Conservation (phyloP, 2,888 invertebrate genomes). For the Eilema depressum region DNA sequence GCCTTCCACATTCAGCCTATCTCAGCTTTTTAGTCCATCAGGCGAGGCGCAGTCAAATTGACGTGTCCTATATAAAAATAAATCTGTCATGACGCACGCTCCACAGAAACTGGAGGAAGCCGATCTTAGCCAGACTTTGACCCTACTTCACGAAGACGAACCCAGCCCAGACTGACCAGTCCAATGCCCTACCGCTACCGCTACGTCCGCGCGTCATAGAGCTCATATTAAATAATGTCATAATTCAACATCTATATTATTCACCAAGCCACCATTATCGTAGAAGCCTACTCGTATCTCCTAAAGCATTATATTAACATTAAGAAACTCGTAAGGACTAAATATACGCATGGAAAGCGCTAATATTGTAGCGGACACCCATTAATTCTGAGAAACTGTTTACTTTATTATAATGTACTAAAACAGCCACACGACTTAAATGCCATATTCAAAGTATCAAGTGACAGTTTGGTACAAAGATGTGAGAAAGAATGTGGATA, state of each 20-base stretch:
- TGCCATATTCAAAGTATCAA: slow-evolving; percentile 60
- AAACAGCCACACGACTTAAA: slow-evolving; percentile 59
- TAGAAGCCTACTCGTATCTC: slow-evolving; percentile 3
- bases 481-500: slow-evolving; percentile 32
- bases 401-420: slow-evolving; percentile 59
- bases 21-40: too few species aligned
- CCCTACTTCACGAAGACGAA: too few species aligned
- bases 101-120: too few species aligned
- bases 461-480: slow-evolving; percentile 50
- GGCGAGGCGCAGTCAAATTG: too few species aligned
- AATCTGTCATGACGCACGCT: too few species aligned
- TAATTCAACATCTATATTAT: background rate
- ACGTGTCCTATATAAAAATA: too few species aligned
- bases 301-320: background rate
- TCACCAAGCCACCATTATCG: background rate
- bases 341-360: slow-evolving; percentile 19
- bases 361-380: slow-evolving; percentile 45
- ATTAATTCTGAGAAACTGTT: slow-evolving; percentile 54
- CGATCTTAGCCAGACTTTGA: too few species aligned
- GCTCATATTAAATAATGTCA: too few species aligned
- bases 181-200: too few species aligned
- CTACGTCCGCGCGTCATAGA: too few species aligned
- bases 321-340: background rate
- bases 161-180: too few species aligned
- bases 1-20: too few species aligned